Percentiles rank a stretch among this genome's conserved stretches.
Conservation (phyloP, 2,888 invertebrate species). For the Stratiomys singularior region DNA sequence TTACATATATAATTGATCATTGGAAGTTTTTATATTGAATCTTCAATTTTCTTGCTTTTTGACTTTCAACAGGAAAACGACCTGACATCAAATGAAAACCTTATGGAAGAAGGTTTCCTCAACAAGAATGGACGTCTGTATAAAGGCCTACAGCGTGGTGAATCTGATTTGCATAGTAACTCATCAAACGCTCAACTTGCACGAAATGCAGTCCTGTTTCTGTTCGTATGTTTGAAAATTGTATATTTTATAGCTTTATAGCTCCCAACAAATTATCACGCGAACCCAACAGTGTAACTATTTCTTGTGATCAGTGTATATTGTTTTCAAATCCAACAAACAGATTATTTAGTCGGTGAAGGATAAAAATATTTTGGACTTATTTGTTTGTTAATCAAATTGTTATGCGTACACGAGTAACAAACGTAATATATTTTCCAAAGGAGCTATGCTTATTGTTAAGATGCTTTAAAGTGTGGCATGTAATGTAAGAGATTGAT, state of each 20-base stretch:
- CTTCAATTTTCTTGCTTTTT: constrained; percentile 4
- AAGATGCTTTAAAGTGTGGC: constrained; percentile 40
- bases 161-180: constrained; percentile 57
- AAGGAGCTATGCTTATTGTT: constrained; percentile 20
- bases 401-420: background rate
- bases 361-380: too few relatives aligned
- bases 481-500: constrained; percentile 26
- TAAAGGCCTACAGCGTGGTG: constrained; percentile 52
- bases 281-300: constrained; percentile 20
- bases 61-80: constrained; percentile 60
- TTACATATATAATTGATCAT: too few relatives aligned
- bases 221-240: constrained; percentile 46
- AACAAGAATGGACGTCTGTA: constrained; percentile 64
- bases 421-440: background rate
- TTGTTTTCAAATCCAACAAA: too few relatives aligned
- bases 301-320: constrained; percentile 9
- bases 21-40: too few relatives aligned
- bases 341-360: too few relatives aligned
- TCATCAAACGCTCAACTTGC: constrained; percentile 55
- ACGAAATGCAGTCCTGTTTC: constrained; percentile 37
- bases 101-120: constrained; percentile 62
- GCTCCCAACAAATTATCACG: constrained; percentile 37
- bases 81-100: constrained; percentile 61
- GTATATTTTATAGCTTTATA: constrained; percentile 46
- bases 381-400: too few relatives aligned